Percentiles rank a stretch among this genome's conserved stretches.
phyloP scores from a whole-genome alignment of 2,888 invertebrate species.

The Geotrupes spiniger region DNA sequence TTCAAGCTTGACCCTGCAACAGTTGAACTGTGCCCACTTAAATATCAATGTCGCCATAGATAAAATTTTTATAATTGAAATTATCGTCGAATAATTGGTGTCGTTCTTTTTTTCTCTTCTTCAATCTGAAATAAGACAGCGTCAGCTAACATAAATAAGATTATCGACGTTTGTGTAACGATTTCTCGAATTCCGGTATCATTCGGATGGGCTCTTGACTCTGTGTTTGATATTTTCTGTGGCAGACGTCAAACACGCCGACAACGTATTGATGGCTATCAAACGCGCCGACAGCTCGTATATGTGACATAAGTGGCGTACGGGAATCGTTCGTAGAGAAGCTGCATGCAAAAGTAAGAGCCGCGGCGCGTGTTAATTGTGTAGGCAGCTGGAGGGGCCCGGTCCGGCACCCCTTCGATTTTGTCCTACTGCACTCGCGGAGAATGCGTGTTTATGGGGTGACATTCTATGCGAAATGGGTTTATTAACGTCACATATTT shows the following conservation, averaged over 20 bases:
- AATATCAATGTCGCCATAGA: too few relatives aligned
- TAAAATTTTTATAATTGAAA: too few relatives aligned
- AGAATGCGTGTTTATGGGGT: slow-evolving; percentile 4
- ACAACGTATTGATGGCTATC: slow-evolving; percentile 27
- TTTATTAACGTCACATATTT: slow-evolving; percentile 10
- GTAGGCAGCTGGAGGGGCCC: slow-evolving; percentile 26
- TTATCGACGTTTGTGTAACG: too few relatives aligned
- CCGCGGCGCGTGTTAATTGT: slow-evolving; percentile 34
- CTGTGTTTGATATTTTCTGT: too few relatives aligned
- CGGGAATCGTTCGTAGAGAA: slow-evolving; percentile 27
- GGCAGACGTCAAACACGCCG: slow-evolving; percentile 25
- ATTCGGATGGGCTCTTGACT: too few relatives aligned
- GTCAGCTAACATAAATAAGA: too few relatives aligned
- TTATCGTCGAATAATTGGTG: too few relatives aligned
- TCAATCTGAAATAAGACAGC: too few relatives aligned
- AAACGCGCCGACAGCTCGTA: slow-evolving; percentile 30
- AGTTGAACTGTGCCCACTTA: too few relatives aligned
- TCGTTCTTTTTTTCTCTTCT: too few relatives aligned
- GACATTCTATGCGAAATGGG: slow-evolving; percentile 8
- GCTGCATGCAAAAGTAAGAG: slow-evolving; percentile 30
- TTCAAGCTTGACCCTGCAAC: too few relatives aligned
- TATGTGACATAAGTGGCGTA: slow-evolving; percentile 27
- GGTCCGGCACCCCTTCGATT: slow-evolving; percentile 14
- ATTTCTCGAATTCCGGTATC: too few relatives aligned
- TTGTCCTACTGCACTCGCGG: neutral